Percentiles rank a stretch among this genome's conserved stretches.
phyloP scores from a whole-genome alignment of 1,140 invertebrate species.

The Apis mellifera region DNA sequence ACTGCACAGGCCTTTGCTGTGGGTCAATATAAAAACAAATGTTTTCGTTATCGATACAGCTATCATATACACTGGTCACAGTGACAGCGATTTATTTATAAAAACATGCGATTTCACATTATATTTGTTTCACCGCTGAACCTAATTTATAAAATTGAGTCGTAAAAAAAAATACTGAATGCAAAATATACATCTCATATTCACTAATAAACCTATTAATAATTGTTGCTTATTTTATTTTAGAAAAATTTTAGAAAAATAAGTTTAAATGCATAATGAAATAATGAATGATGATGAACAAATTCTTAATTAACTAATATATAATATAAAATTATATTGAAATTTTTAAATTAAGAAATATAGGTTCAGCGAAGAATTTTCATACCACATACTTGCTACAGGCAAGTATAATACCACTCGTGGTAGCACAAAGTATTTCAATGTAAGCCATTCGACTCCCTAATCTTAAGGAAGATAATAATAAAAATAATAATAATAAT shows the following conservation, averaged over 20 bases:
- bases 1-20: constrained; percentile 37
- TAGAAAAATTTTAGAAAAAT: neutral
- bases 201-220: constrained; percentile 32
- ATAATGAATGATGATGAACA: constrained; percentile 10
- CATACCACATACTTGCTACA: constrained; percentile 9
- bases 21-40: constrained; percentile 54
- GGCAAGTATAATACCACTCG: constrained; percentile 3
- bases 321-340: constrained; percentile 23
- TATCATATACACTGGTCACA: constrained; percentile 24
- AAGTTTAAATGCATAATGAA: constrained; percentile 39
- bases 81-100: constrained; percentile 37
- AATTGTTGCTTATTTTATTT: neutral
- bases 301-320: constrained; percentile 15
- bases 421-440: constrained; percentile 60
- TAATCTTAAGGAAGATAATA: constrained; percentile 57
- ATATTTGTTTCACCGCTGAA: constrained; percentile 38
- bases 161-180: constrained; percentile 32
- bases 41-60: constrained; percentile 39
- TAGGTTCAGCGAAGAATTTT: constrained; percentile 59
- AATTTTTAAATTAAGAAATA: constrained; percentile 37
- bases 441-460: constrained; percentile 69
- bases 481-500: constrained; percentile 67
- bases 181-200: constrained; percentile 24
- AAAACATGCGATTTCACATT: constrained; percentile 46
- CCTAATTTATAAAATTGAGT: constrained; percentile 40